Conservation (phyloP, 1,140 invertebrate genomes). For the Cydia splendana region DNA sequence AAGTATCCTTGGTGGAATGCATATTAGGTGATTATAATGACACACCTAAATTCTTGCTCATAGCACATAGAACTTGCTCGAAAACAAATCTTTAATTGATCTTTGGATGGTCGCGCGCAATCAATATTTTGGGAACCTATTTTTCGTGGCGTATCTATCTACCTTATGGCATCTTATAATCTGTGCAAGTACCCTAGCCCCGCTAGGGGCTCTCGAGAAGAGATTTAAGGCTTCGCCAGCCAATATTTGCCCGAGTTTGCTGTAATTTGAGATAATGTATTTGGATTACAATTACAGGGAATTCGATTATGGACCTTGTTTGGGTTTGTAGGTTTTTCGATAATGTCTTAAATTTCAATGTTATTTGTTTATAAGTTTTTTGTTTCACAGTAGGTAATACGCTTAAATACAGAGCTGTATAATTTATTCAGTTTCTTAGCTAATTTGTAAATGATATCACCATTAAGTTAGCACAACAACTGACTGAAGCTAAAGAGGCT, state of each 20-base stretch:
- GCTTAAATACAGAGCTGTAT: not conserved
- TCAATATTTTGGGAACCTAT: no score
- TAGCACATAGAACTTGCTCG: no score
- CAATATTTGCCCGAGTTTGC: conserved; percentile 58
- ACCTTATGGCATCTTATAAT: not conserved
- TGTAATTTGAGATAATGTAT: conserved; percentile 68
- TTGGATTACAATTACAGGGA: conserved; percentile 59
- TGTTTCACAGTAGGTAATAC: not conserved
- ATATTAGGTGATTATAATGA: no score
- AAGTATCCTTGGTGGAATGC: no score
- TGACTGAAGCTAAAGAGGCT: no score
- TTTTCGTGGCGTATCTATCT: not conserved
- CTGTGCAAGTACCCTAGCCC: not conserved
- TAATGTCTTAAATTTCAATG: not conserved
- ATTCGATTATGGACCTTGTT: conserved; percentile 36
- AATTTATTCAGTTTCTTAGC: no score
- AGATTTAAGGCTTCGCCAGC: conserved; percentile 60
- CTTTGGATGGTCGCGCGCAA: no score
- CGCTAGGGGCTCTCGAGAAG: conserved; percentile 37
- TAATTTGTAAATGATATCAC: no score
- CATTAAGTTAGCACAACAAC: no score
- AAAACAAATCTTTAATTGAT: no score
- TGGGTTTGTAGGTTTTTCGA: conserved; percentile 1
- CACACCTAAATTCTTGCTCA: no score
- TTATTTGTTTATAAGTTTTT: not conserved